A percentile compares a stretch with the other conserved stretches of the same genome.
phyloP scores from a whole-genome alignment of 92 coral and sea anemone genomes.

The Epizoanthus illoricatus region DNA sequence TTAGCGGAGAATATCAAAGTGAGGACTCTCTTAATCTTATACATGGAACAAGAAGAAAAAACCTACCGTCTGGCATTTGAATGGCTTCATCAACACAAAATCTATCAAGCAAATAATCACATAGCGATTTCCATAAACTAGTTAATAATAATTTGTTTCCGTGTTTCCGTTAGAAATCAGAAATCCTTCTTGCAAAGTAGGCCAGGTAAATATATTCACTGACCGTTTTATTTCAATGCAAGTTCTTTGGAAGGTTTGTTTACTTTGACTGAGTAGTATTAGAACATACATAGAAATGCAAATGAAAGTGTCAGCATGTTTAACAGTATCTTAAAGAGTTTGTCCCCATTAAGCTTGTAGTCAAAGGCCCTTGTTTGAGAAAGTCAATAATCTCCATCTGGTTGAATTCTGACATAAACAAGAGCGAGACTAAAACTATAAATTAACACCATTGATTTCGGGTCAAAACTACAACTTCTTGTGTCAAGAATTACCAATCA shows the following conservation, averaged over 20 bases:
- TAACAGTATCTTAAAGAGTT: background rate
- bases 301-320: background rate
- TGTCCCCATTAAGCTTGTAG: background rate
- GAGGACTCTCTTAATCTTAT: background rate
- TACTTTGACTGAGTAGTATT: conserved; percentile 6
- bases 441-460: conserved; percentile 7
- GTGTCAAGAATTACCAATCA: background rate
- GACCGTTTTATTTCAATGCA: background rate
- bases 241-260: background rate
- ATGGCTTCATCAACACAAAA: background rate
- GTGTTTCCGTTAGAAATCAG: conserved; percentile 7
- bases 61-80: background rate
- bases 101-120: background rate
- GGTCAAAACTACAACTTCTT: background rate
- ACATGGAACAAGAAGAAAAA: background rate
- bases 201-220: background rate
- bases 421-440: background rate
- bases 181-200: background rate
- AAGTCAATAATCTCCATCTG: background rate
- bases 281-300: background rate
- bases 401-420: background rate
- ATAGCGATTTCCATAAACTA: conserved; percentile 8
- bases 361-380: background rate
- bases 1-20: background rate
- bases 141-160: conserved; percentile 1